Evolutionary conservation across 1,140 invertebrate species (phyloP), one percentile per base, ranked within the genome.

Genomic region (Amphibalanus amphitrite): DNA sequence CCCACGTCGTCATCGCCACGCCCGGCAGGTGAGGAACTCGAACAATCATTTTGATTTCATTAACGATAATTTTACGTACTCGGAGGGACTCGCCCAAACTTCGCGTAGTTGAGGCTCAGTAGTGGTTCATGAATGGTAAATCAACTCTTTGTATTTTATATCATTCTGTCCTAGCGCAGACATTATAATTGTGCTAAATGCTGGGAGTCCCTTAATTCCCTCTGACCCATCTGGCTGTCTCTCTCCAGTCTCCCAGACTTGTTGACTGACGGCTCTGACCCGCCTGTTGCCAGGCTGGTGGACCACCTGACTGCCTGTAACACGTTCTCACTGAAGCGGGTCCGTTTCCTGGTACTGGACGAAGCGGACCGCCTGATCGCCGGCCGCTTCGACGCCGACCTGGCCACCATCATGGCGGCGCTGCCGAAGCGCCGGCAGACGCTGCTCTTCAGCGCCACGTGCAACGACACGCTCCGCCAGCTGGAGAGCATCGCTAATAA

Each of bases 381-480:
- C 65, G 65, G 65, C 28, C 65, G 65, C 17, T 67, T 67, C 65
- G 65, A 67, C 65, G 65, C 8, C 6, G 65, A 67, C 28, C 65
- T 67, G 65, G 65, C 65, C 65, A 28, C 28, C 65, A 67, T 67
- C 28, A 20, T 67, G 77, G 80, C 84, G 72, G 85, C 86, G 17
- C 80, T 98, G 67, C 92, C 95, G 0, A 85, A 87, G 74, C 85
- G 89, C 68, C 85, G 89, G 75, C 91, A 93, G 78, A 94, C 90
- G 29, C 82, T 97, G 38, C 83, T 98, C 30, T 99, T 98, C 78
- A 98, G 95, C 72, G 97, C 97, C 0, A 99, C 97, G 23, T 93
- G 98, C 78, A 96, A 93, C 65, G 65, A 67, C 65, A 67, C 65
- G 65, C 65, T 67, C 26, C 65, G 28, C 28, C 65, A 67, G 28